These are phyloP conservation scores for Drosophila ambigua DNA, from an alignment of 1,140 invertebrate species.

Conservation along the genomic window DNA sequence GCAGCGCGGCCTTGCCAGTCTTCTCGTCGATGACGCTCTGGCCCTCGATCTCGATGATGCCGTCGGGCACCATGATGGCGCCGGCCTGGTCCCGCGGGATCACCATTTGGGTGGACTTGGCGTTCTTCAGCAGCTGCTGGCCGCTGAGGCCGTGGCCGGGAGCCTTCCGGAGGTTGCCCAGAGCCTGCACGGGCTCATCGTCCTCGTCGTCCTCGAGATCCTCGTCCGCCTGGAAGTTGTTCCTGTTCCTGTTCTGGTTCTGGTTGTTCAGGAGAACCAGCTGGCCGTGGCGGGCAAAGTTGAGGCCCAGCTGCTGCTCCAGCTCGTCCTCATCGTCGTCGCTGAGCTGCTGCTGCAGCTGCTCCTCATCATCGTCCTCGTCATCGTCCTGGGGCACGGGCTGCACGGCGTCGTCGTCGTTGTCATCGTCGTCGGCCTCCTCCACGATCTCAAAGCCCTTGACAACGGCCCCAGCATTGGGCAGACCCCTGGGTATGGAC, in stretches of 20 bases:
- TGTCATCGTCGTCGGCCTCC: slow-evolving; percentile 32
- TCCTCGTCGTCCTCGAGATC: slow-evolving; percentile 44
- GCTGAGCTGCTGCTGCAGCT: background rate
- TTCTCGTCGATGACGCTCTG: slow-evolving; percentile 79
- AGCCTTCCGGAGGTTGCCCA: slow-evolving; percentile 12
- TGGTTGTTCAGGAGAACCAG: slow-evolving; percentile 30
- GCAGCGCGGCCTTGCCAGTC: slow-evolving; percentile 71
- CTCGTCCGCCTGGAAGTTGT: slow-evolving; percentile 14
- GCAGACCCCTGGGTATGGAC: slow-evolving; percentile 59
- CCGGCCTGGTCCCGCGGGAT: slow-evolving; percentile 74
- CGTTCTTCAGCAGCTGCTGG: slow-evolving; percentile 54
- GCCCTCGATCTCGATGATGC: slow-evolving; percentile 79
- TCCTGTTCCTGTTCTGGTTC: slow-evolving; percentile 1
- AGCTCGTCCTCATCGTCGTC: slow-evolving; percentile 45
- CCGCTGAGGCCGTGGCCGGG: background rate
- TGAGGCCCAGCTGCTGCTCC: slow-evolving; percentile 38
- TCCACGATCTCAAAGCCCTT: slow-evolving; percentile 68
- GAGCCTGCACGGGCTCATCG: slow-evolving; percentile 18
- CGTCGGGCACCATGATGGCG: slow-evolving; percentile 80
- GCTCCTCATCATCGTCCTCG: slow-evolving; percentile 4
- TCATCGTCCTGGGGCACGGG: slow-evolving; percentile 1
- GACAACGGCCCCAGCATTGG: slow-evolving; percentile 66
- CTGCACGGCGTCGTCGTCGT: slow-evolving; percentile 9
- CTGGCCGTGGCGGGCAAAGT: slow-evolving; percentile 47
- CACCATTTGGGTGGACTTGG: slow-evolving; percentile 72